phyloP scores from a whole-genome alignment of 2,113 vertebrate genomes.

The Proteles cristata region DNA sequence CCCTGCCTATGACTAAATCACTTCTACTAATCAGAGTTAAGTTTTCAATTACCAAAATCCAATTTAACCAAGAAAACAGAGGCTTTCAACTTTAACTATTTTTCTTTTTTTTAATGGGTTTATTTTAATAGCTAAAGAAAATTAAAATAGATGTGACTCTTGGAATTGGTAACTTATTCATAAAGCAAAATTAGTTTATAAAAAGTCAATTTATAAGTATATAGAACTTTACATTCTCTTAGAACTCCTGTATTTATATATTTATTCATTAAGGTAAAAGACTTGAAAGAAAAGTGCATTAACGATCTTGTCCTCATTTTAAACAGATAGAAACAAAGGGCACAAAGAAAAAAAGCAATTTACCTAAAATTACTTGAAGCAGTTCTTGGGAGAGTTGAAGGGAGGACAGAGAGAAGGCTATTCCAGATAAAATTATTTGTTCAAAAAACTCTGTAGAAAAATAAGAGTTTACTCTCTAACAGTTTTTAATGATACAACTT shows the following conservation, averaged over 20 bases:
- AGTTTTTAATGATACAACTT: conserved; percentile 24
- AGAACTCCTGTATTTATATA: conserved; percentile 68
- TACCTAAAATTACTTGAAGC: conserved; percentile 69
- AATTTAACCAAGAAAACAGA: conserved; percentile 73
- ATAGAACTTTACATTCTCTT: conserved; percentile 57
- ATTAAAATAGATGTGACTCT: conserved; percentile 71
- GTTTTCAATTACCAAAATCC: conserved; percentile 70
- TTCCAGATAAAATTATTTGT: conserved; percentile 58
- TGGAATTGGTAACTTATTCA: conserved; percentile 73
- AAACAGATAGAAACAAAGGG: conserved; percentile 60
- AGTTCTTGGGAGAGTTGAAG: neutral
- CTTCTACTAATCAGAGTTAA: conserved; percentile 48
- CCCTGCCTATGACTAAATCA: neutral
- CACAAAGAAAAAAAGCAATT: conserved; percentile 62
- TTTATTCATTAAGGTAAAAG: conserved; percentile 70
- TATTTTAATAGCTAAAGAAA: conserved; percentile 44
- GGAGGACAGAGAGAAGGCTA: neutral
- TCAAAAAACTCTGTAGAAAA: conserved; percentile 14
- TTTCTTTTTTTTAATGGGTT: conserved; percentile 57
- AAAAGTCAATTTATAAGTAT: conserved; percentile 72
- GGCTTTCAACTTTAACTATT: conserved; percentile 60
- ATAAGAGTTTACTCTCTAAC: conserved; percentile 20
- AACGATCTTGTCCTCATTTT: conserved; percentile 66
- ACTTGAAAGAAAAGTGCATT: conserved; percentile 66
- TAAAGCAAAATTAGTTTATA: conserved; percentile 72